These are phyloP conservation scores for Troides oblongomaculatus DNA, from an alignment of 2,888 invertebrate genomes.

Conservation along the genomic window DNA sequence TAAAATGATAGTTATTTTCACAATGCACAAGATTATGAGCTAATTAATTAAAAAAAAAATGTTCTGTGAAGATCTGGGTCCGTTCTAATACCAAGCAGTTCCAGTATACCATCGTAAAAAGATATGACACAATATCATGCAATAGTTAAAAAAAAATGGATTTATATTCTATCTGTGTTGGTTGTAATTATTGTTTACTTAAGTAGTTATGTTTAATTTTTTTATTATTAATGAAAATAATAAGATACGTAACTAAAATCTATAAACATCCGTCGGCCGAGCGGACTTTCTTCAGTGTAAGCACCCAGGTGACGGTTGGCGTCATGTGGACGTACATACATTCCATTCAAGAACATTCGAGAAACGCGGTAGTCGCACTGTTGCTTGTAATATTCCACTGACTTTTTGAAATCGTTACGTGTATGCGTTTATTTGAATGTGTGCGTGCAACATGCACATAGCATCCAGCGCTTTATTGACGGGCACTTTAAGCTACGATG, in stretches of 20 bases:
- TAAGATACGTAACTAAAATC: background rate
- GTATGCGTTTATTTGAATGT: slow-evolving; percentile 32
- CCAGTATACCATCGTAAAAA: too few species aligned
- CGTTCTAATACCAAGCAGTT: too few species aligned
- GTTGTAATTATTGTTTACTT: too few species aligned
- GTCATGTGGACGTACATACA: slow-evolving; percentile 33
- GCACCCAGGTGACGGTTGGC: slow-evolving; percentile 19
- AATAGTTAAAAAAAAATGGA: too few species aligned
- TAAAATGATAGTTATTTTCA: slow-evolving; percentile 29
- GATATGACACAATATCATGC: too few species aligned
- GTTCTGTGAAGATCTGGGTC: too few species aligned
- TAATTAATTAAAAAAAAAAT: too few species aligned
- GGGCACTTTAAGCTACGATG: background rate
- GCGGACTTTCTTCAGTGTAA: slow-evolving; percentile 30
- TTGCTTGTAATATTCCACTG: slow-evolving; percentile 66
- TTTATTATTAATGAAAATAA: background rate
- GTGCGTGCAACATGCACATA: slow-evolving; percentile 39
- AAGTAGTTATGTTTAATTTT: background rate
- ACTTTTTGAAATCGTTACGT: slow-evolving; percentile 53
- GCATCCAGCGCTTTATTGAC: slow-evolving; percentile 35
- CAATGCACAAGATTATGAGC: background rate
- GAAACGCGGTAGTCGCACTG: slow-evolving; percentile 45
- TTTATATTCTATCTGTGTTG: too few species aligned
- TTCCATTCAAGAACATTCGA: slow-evolving; percentile 53
- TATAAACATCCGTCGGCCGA: background rate